Base-by-base conservation (phyloP, 2,113 vertebrate species). In the Turnix velox region DNA sequence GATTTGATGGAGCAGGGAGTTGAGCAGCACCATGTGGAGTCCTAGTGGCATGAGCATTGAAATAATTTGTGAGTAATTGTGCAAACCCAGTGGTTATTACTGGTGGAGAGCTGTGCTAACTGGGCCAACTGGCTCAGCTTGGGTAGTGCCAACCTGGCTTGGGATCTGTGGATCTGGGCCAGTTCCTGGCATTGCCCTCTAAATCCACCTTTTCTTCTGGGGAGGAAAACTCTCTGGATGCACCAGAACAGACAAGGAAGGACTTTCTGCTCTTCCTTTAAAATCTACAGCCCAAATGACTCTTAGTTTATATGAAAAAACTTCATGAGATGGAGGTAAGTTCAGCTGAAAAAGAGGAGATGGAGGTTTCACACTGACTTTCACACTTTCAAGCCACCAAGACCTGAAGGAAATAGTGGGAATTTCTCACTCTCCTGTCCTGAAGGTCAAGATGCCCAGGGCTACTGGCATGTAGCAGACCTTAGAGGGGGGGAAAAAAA, bases 1-100 rank as follows among this genome's bases (percentile, higher is more conserved):
- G 54, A 46, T 46, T 42, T 39, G 69, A 2, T 25, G 1, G 3
- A 58, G 67, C 12, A 6, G 10, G 31, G 30, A 8, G 45, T 49
- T n/a, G 31, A 3, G 15, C 3, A 31, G 65, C 66, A 23, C 12
- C 1, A 0, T 0, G 2, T 3, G 4, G 24, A 45, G 12, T 10
- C 35, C 48, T 22, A 3, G 7, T 39, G 40, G 84, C 18, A 8
- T 0, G 1, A 78, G 45, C 5, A 14, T 4, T 42, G 83, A 51
- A 16, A 16, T 52, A 4, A 23, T 33, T 4, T 10, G 33, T 57
- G 12, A 39, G 6, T 18, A 2, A 7, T 14, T 75, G 14, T 63
- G 18, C 27, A 12, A 12, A 55, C 12, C 18, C 10, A 24, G 39
- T 45, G 10, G 46, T 10, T 33, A 1, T 30, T 1, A 15, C n/a